These are phyloP conservation scores for Zaprionus nigranus DNA, from an alignment of 1,140 invertebrate genomes.

Conservation along the genomic window DNA sequence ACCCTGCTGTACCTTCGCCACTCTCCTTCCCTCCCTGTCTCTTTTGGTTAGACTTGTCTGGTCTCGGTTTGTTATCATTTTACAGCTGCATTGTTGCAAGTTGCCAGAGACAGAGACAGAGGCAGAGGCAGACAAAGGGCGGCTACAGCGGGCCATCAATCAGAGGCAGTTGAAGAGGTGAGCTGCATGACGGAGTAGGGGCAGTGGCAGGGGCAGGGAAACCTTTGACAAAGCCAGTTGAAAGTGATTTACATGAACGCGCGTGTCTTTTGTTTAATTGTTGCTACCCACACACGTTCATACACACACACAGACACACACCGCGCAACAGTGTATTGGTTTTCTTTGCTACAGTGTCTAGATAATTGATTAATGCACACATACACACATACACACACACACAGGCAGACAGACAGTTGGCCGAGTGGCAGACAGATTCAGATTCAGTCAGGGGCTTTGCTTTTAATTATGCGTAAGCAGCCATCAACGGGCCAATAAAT, in stretches of 20 bases:
- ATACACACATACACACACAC: conserved; percentile 9
- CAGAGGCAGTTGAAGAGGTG: conserved; percentile 35
- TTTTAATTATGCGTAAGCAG: conserved; percentile 77
- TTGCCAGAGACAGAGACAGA: conserved; percentile 1
- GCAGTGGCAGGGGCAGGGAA: conserved; percentile 12
- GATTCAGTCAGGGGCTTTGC: conserved; percentile 51
- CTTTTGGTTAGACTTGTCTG: conserved; percentile 12
- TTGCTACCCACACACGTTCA: conserved; percentile 69
- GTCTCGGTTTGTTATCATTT: conserved; percentile 60
- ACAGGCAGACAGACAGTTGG: conserved; percentile 5
- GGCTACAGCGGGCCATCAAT: conserved; percentile 66
- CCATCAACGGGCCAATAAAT: conserved; percentile 74
- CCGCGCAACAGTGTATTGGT: conserved; percentile 45
- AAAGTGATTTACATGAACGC: conserved; percentile 78
- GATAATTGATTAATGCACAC: conserved; percentile 77
- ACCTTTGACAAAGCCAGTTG: conserved; percentile 53
- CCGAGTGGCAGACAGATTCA: neutral
- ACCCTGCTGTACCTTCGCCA: neutral
- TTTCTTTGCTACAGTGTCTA: conserved; percentile 56
- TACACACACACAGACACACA: conserved; percentile 29
- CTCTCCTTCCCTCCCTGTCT: neutral
- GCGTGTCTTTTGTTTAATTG: conserved; percentile 83
- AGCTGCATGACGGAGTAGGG: neutral
- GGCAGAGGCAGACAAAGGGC: conserved; percentile 53
- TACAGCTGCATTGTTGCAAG: conserved; percentile 58